phyloP scores from a whole-genome alignment of 2,797 vertebrate species.

The Mionectes olivaceus region DNA sequence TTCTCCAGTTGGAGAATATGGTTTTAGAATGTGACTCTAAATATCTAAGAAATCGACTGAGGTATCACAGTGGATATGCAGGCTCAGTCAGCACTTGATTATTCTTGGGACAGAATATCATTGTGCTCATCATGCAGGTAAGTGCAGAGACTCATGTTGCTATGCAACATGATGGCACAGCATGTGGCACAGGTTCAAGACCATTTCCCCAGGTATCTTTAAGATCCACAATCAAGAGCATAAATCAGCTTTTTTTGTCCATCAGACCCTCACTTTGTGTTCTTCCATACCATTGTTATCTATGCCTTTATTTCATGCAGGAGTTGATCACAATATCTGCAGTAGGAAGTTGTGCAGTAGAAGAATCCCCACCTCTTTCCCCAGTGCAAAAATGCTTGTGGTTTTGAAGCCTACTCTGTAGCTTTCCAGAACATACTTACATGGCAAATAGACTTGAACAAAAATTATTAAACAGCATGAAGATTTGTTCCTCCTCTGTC shows the following conservation, averaged over 20 bases:
- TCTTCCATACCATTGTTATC: not conserved
- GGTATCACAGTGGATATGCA: not conserved
- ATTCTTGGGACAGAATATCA: not conserved
- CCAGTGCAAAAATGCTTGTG: not conserved
- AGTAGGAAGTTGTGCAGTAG: not conserved
- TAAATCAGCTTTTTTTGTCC: not conserved
- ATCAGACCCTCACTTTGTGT: not conserved
- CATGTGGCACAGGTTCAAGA: accelerated
- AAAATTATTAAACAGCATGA: not conserved
- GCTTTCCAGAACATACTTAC: not conserved
- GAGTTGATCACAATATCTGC: not conserved
- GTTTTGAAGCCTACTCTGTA: not conserved
- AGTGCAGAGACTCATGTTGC: not conserved
- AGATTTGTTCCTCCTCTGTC: not conserved
- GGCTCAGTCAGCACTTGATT: not conserved
- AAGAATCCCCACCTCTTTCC: not conserved
- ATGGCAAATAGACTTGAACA: not conserved
- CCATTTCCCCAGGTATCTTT: not conserved
- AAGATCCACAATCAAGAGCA: not conserved
- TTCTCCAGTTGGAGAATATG: not conserved
- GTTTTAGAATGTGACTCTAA: not conserved
- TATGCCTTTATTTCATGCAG: not conserved
- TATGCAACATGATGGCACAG: not conserved
- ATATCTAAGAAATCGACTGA: not conserved
- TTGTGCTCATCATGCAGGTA: not conserved